Evolutionary conservation across 2,888 invertebrate genomes (phyloP), one percentile per base, ranked within the genome.

Genomic region (Hydropsyche betteni): DNA sequence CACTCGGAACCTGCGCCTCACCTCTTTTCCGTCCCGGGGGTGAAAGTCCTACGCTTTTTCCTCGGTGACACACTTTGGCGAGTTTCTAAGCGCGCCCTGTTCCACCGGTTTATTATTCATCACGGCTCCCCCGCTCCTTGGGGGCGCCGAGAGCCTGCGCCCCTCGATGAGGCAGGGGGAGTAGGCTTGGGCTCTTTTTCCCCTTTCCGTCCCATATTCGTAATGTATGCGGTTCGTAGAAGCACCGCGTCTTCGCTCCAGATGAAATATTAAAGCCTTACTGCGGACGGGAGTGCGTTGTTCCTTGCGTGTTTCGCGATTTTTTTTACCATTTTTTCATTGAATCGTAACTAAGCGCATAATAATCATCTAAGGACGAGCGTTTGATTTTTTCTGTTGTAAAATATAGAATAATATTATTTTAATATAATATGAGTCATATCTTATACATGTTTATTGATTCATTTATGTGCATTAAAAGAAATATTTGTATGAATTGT

Each of bases 51-150:
- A 52, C 52, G 4, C 16, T 70, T 70, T 70, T 70, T 70, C 53
- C 70, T 51, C 70, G 70, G 53, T 70, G 70, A 70, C 70, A 70
- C 53, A 70, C 70, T 70, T 70, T 51, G 70, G 51, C 36, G 24
- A 53, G 52, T 53, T 70, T 70, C 70, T 70, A 53, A 70, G 70
- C 52, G 24, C n/a, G 70, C 36, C 61, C 33, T 61, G 24, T 61
- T 64, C 34, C 36, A 10, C 52, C 53, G 14, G 33, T 70, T 70
- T 70, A 70, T 70, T 70, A 70, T 70, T 70, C 70, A 70, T 70
- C 70, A 53, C 70, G 53, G 51, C 44, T 33, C 53, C 51, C 70
- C 24, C n/a, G 64, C 16, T 7, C 12, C 24, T 6, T 14, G 2
- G 14, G 55, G 55, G 14, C 33, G 6, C 44, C 24, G 24, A 44